A percentile compares a stretch with the other conserved stretches of the same genome.
Evolutionary conservation across 2,113 vertebrate species (phyloP).

Genomic region (Pseudonaja textilis): DNA sequence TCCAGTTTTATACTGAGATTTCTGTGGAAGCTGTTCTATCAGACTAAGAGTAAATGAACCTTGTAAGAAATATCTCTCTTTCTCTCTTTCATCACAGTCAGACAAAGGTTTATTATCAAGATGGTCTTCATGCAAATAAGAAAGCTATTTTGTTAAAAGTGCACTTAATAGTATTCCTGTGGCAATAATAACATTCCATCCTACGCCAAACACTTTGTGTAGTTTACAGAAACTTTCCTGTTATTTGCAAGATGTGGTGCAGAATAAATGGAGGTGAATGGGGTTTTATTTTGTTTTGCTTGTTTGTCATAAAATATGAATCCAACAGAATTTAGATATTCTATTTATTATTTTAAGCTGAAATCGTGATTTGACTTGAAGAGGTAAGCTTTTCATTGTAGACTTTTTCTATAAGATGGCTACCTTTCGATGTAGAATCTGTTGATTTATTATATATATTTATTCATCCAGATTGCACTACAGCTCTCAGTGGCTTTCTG

Average conservation of each 20-base stretch:
- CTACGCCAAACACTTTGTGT: conserved; percentile 35
- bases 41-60: conserved; percentile 62
- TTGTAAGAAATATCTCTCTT: conserved; percentile 57
- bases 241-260: conserved; percentile 33
- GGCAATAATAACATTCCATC: conserved; percentile 39
- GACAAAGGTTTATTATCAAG: conserved; percentile 33
- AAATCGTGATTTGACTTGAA: neutral
- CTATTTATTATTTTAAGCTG: conserved; percentile 2
- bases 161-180: conserved; percentile 49
- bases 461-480: conserved; percentile 31
- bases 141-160: conserved; percentile 36
- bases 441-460: neutral
- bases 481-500: neutral
- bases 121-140: conserved; percentile 44
- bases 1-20: conserved; percentile 46
- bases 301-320: conserved; percentile 27
- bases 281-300: conserved; percentile 28
- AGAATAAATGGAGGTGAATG: conserved; percentile 33
- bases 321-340: conserved; percentile 12
- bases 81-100: conserved; percentile 47
- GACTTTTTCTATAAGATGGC: neutral
- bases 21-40: conserved; percentile 52
- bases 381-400: conserved; percentile 4
- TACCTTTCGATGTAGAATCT: conserved; percentile 6
- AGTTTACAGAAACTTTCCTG: conserved; percentile 38